Base-by-base conservation (phyloP, 2,888 invertebrate species). In the Hymenopus coronatus region DNA sequence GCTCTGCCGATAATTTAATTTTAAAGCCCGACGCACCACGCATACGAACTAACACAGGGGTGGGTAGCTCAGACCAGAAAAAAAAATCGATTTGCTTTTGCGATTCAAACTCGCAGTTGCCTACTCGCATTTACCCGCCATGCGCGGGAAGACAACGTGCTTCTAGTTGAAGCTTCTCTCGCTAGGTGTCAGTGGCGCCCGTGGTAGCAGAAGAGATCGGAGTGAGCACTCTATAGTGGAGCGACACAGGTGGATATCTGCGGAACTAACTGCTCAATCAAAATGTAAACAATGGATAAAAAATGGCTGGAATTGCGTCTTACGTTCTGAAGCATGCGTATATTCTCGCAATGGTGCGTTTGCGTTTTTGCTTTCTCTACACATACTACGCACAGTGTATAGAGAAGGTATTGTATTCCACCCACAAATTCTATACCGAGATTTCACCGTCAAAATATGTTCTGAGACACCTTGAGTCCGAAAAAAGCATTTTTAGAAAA, bases 81-180 rank as follows among this genome's bases (percentile, higher is more conserved):
- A 88, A 88, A 88, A 88, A 88, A 88, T 88, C 88, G 88, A 88
- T 88, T 88, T 88, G 81, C 83, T 85, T 88, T 88, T 88, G 54
- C 84, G 88, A 84, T 88, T 88, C 88, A 84, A 87, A 87, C 87
- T 28, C 33, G 54, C 54, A 15, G 54, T 70, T 70, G 40, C 20
- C 54, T 70, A 20, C 12, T 70, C 15, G 54, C 20, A 15, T 20
- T 25, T 70, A 20, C 20, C 20, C 54, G 54, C 54, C 54, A 70
- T 70, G 54, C 54, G 54, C 54, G 1, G 54, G 15, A 20, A 70
- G 54, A 70, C 15, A 70, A 70, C 54, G 4, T 70, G 20, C 54
- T 20, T 6, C 0, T 70, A 70, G 54, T 70, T 70, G 15, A 25
- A 20, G 4, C 54, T 15, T 3, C 4, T 20, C 20, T 25, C 54